These are phyloP conservation scores for Myotis lucifugus DNA, from an alignment of 2,113 vertebrate species.

Conservation along the genomic window DNA sequence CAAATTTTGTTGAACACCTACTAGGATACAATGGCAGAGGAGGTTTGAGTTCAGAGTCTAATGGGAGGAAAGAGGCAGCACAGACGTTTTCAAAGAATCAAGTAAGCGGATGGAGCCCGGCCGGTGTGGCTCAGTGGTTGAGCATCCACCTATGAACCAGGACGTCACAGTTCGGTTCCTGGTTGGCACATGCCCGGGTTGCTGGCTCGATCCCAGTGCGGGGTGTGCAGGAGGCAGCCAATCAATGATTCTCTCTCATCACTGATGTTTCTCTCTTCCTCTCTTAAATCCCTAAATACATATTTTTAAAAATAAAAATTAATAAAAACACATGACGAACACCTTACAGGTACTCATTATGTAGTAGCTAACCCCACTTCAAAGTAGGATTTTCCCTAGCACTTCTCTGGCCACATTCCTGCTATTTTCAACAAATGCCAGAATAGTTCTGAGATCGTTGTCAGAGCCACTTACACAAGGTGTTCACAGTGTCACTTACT, in stretches of 20 bases:
- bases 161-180: no score
- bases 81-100: not conserved
- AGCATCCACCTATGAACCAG: not conserved
- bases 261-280: not conserved
- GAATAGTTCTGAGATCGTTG: not conserved
- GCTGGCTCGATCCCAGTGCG: not conserved
- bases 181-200: no score
- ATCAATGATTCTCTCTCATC: not conserved
- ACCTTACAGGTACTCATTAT: not conserved
- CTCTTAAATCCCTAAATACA: not conserved
- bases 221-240: not conserved
- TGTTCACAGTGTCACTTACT: not conserved
- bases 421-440: not conserved
- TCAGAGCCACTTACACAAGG: not conserved
- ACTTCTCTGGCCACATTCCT: not conserved
- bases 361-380: not conserved
- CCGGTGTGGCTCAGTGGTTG: not conserved
- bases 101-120: not conserved
- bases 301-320: not conserved
- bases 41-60: not conserved
- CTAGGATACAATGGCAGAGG: not conserved
- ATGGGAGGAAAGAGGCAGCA: not conserved
- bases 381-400: not conserved
- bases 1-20: not conserved
- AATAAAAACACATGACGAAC: not conserved